Evolutionary conservation across 35 echinoderm and acorn worm species (phyloP).

Genomic region (Strongylocentrotus purpuratus): DNA sequence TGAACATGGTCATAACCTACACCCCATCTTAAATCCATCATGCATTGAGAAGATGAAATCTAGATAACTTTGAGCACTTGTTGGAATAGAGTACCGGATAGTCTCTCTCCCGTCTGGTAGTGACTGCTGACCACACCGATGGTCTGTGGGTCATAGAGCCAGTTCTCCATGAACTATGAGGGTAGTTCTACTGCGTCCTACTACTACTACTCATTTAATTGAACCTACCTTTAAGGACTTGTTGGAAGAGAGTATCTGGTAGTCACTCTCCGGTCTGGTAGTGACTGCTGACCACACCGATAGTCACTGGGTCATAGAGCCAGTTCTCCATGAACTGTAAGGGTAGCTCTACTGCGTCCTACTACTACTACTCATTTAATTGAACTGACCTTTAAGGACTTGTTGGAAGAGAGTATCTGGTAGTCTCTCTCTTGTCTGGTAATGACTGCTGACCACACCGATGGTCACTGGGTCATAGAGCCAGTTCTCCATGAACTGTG

Average conservation of each 20-base stretch:
- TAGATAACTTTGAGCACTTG: slow-evolving; percentile 58
- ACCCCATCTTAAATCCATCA: not conserved
- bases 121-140: slow-evolving; percentile 81
- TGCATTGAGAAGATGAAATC: not conserved
- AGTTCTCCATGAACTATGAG: slow-evolving; percentile 99
- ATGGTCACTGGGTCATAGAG: slow-evolving; percentile 85
- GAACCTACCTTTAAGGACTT: slow-evolving; percentile 78
- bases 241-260: slow-evolving; percentile 71
- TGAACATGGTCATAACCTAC: too few species aligned
- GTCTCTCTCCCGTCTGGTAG: slow-evolving; percentile 62
- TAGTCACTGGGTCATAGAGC: slow-evolving; percentile 84
- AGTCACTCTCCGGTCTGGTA: slow-evolving; percentile 69
- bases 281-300: slow-evolving; percentile 78
- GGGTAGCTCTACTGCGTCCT: slow-evolving; percentile 94
- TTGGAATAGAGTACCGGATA: slow-evolving; percentile 74
- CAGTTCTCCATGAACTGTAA: slow-evolving; percentile 99
- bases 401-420: slow-evolving; percentile 77
- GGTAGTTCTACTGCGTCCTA: slow-evolving; percentile 96
- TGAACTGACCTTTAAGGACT: slow-evolving; percentile 86
- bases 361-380: too few species aligned
- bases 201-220: slow-evolving; percentile 16
- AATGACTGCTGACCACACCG: slow-evolving; percentile 75
- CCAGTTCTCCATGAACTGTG: slow-evolving; percentile 99
- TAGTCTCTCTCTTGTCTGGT: slow-evolving; percentile 63
- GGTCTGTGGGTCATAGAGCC: slow-evolving; percentile 86